A percentile compares a stretch with the other conserved stretches of the same genome.
Conservation (phyloP, 2,113 vertebrate species). For the Gopherus evgoodei region DNA sequence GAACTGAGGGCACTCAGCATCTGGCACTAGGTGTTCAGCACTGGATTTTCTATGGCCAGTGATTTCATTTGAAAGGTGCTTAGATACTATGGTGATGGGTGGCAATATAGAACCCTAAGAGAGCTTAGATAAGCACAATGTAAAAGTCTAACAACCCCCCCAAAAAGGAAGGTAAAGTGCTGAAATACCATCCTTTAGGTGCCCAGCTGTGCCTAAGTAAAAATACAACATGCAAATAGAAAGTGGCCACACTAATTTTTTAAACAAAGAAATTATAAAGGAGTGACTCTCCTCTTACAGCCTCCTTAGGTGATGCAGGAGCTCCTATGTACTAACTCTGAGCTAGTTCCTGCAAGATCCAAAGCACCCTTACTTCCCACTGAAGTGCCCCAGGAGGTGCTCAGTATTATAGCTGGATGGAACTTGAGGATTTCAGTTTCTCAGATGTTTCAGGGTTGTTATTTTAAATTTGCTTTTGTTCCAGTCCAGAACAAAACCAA, state of each 20-base stretch:
- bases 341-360: accelerated
- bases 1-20: not conserved
- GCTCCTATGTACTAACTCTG: not conserved
- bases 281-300: accelerated
- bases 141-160: not conserved
- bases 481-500: no score
- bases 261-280: not conserved
- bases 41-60: not conserved
- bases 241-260: not conserved
- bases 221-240: not conserved
- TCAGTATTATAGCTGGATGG: no score
- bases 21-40: not conserved
- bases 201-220: not conserved
- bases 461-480: no score
- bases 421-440: not conserved
- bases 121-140: not conserved
- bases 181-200: not conserved
- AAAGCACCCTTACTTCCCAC: not conserved
- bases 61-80: not conserved
- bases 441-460: no score
- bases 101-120: not conserved
- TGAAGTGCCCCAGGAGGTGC: no score
- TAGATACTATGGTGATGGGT: not conserved
- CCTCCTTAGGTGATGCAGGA: accelerated
- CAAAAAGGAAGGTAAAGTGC: not conserved